Percentiles rank a stretch among this genome's conserved stretches.
Evolutionary conservation across 1,140 invertebrate genomes (phyloP).

Genomic region (Drosophila triauraria): DNA sequence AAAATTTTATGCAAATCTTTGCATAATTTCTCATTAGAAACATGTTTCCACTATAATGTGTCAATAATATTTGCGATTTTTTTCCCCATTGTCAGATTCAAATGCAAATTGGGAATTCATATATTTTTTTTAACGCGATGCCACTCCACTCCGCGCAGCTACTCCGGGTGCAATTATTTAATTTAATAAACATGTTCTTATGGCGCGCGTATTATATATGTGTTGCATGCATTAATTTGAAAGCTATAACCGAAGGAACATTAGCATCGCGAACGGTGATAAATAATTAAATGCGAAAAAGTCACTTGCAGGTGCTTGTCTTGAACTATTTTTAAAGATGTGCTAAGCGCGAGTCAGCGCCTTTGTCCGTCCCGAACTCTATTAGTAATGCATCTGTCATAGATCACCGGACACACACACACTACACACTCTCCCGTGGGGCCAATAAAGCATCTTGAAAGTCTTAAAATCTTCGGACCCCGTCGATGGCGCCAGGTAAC

Average conservation of each 20-base stretch:
- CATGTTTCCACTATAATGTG: slow-evolving; percentile 80
- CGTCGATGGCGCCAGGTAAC: slow-evolving; percentile 45
- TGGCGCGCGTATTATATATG: slow-evolving; percentile 47
- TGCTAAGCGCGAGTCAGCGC: slow-evolving; percentile 52
- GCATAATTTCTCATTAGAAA: slow-evolving; percentile 81
- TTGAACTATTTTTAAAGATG: slow-evolving; percentile 83
- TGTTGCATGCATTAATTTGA: slow-evolving; percentile 63
- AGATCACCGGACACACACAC: slow-evolving; percentile 24
- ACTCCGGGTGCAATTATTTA: slow-evolving; percentile 61
- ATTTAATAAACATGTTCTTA: slow-evolving; percentile 77
- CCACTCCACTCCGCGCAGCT: slow-evolving; percentile 33
- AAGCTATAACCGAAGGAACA: slow-evolving; percentile 40
- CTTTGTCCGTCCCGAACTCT: slow-evolving; percentile 42
- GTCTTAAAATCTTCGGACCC: slow-evolving; percentile 1
- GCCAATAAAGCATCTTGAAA: slow-evolving; percentile 69
- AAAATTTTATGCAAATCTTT: slow-evolving; percentile 61
- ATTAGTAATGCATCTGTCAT: slow-evolving; percentile 71
- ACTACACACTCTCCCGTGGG: slow-evolving; percentile 2
- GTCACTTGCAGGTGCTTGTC: slow-evolving; percentile 50
- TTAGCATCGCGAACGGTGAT: slow-evolving; percentile 52
- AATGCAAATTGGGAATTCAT: slow-evolving; percentile 54
- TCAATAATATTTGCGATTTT: slow-evolving; percentile 68
- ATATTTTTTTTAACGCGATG: slow-evolving; percentile 20
- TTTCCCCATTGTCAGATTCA: slow-evolving; percentile 55
- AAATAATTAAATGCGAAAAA: slow-evolving; percentile 50